Evolutionary conservation across 2,888 invertebrate genomes (phyloP).

Genomic region (Conchocele bisecta): DNA sequence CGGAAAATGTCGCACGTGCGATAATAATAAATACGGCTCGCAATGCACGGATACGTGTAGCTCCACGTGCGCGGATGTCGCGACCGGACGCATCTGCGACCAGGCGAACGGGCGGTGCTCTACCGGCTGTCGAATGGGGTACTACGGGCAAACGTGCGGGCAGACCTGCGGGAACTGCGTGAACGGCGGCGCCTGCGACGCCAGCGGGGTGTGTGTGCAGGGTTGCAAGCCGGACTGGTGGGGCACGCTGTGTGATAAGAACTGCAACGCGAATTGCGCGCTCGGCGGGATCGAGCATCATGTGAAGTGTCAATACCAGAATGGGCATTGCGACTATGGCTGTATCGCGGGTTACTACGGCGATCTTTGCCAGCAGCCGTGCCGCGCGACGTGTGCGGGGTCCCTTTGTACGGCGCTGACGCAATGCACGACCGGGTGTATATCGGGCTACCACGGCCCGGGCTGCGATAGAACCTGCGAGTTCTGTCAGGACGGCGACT

Average conservation of each 20-base stretch:
- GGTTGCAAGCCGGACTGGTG: constrained; percentile 45
- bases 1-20: too few relatives aligned
- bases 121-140: constrained; percentile 36
- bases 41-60: constrained; percentile 15
- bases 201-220: constrained; percentile 13
- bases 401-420: constrained; percentile 14
- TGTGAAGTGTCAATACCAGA: too few relatives aligned
- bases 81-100: constrained; percentile 3
- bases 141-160: constrained; percentile 26
- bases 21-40: too few relatives aligned
- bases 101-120: constrained; percentile 23
- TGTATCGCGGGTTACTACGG: constrained; percentile 39
- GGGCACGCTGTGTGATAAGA: constrained; percentile 6
- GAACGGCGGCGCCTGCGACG: constrained; percentile 24
- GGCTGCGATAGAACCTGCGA: constrained; percentile 17
- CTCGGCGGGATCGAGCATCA: constrained; percentile 27
- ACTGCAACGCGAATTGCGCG: constrained; percentile 13
- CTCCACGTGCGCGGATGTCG: constrained; percentile 1
- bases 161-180: constrained; percentile 13
- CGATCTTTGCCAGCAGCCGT: constrained; percentile 5
- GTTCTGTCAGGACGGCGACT: constrained; percentile 22
- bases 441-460: constrained; percentile 14
- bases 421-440: constrained; percentile 30
- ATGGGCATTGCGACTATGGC: constrained; percentile 37
- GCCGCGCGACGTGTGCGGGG: constrained; percentile 19